These are phyloP conservation scores for Peromyscus leucopus DNA, from an alignment of 2,113 vertebrate species.

Conservation along the genomic window DNA sequence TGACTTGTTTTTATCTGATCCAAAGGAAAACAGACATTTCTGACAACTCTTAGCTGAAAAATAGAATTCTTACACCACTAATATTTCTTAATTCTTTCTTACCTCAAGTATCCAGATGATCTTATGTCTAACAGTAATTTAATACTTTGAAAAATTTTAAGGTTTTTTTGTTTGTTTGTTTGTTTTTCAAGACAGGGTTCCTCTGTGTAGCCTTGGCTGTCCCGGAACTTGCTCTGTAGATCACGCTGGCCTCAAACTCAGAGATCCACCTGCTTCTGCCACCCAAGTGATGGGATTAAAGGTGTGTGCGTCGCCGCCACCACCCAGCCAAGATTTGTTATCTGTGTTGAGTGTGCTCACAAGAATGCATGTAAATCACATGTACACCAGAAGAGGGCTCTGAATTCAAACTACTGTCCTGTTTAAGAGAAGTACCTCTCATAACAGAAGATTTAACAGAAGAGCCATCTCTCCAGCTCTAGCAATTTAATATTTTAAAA, in stretches of 20 bases:
- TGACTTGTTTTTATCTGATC: slow-evolving; percentile 3
- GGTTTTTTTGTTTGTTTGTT: not conserved
- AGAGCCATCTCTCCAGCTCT: not conserved
- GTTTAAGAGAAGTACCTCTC: not conserved
- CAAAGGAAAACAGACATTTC: slow-evolving; percentile 15
- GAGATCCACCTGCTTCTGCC: not conserved
- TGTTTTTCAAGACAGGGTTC: not conserved
- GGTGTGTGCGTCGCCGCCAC: accelerated
- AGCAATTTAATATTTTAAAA: slow-evolving; percentile 15
- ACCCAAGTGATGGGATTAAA: not conserved
- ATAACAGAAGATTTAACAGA: not conserved
- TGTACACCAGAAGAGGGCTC: not conserved
- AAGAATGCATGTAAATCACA: not conserved
- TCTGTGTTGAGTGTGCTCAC: not conserved
- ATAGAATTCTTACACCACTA: not conserved
- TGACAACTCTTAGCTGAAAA: slow-evolving; percentile 1
- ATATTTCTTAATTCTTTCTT: not conserved
- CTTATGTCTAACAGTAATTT: slow-evolving; percentile 21
- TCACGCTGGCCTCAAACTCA: not conserved
- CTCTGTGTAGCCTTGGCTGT: not conserved
- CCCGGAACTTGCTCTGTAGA: not conserved
- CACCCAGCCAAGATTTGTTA: not conserved
- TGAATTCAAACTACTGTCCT: no score
- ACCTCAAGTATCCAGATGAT: slow-evolving; percentile 10
- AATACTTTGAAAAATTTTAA: not conserved